Evolutionary conservation across 2,797 vertebrate species (phyloP).

Genomic region (Mus caroli): DNA sequence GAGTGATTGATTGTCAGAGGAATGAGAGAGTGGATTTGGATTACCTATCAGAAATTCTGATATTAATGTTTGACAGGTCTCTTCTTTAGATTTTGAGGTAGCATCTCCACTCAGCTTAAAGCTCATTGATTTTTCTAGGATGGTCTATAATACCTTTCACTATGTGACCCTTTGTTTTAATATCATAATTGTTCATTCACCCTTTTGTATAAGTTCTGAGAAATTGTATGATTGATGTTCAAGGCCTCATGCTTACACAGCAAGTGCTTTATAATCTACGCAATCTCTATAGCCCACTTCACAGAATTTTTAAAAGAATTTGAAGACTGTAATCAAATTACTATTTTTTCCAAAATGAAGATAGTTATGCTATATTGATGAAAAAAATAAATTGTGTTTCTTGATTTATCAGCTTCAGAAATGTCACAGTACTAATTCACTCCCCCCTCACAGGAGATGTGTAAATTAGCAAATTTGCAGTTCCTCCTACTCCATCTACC

Average conservation of each 20-base stretch:
- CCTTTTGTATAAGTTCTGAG: background rate
- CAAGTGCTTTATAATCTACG: background rate
- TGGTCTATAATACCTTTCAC: background rate
- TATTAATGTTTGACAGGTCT: background rate
- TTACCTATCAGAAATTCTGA: background rate
- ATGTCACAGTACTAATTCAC: background rate
- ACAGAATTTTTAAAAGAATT: background rate
- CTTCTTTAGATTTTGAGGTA: background rate
- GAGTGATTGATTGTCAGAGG: background rate
- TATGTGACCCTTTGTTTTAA: background rate
- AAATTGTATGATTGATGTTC: no score
- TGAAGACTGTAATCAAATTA: background rate
- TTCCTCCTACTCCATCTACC: background rate
- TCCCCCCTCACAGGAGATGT: conserved; percentile 7
- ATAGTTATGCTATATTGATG: background rate
- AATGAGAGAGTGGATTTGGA: background rate
- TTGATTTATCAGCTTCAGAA: conserved; percentile 59
- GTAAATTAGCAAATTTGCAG: conserved; percentile 47
- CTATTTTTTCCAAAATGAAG: conserved; percentile 16
- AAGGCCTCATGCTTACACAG: background rate
- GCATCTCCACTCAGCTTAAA: background rate
- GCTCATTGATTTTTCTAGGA: background rate
- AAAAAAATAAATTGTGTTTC: conserved; percentile 25
- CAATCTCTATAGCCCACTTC: background rate
- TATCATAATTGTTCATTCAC: background rate